Percentiles rank a stretch among this genome's conserved stretches.
phyloP scores from a whole-genome alignment of 2,888 invertebrate genomes.

The Cerastoderma edule region DNA sequence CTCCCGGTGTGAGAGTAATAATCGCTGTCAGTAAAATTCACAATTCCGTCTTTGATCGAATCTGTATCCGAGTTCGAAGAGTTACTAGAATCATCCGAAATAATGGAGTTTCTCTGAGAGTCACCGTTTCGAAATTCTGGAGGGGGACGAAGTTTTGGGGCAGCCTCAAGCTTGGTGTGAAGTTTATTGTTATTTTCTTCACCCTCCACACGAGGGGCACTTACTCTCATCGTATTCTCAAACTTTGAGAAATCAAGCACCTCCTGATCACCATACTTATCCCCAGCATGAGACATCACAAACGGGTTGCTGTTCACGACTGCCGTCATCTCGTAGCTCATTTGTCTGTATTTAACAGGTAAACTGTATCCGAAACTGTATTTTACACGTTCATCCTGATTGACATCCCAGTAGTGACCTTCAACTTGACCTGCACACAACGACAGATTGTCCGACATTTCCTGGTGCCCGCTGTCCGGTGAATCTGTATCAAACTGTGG shows the following conservation, averaged over 20 bases:
- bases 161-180: conserved; percentile 60
- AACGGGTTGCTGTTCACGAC: conserved; percentile 70
- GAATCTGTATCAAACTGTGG: conserved; percentile 79
- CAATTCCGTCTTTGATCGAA: conserved; percentile 58
- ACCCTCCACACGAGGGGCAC: conserved; percentile 60
- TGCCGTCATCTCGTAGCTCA: conserved; percentile 61
- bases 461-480: conserved; percentile 82
- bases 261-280: conserved; percentile 53
- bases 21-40: conserved; percentile 71
- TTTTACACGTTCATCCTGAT: conserved; percentile 56
- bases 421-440: conserved; percentile 65
- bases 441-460: conserved; percentile 81
- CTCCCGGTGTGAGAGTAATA: conserved; percentile 74
- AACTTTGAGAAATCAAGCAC: conserved; percentile 55
- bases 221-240: conserved; percentile 61
- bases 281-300: conserved; percentile 55
- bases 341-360: conserved; percentile 59
- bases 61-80: conserved; percentile 60
- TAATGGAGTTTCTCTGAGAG: conserved; percentile 61
- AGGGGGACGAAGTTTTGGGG: conserved; percentile 76
- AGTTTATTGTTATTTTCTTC: conserved; percentile 65
- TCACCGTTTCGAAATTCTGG: conserved; percentile 72
- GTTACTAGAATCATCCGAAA: conserved; percentile 66
- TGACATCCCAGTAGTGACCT: conserved; percentile 67
- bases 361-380: conserved; percentile 61